A percentile compares a stretch with the other conserved stretches of the same genome.
These are phyloP conservation scores for Martes flavigula DNA, from an alignment of 2,797 vertebrate species.

Conservation along the genomic window DNA sequence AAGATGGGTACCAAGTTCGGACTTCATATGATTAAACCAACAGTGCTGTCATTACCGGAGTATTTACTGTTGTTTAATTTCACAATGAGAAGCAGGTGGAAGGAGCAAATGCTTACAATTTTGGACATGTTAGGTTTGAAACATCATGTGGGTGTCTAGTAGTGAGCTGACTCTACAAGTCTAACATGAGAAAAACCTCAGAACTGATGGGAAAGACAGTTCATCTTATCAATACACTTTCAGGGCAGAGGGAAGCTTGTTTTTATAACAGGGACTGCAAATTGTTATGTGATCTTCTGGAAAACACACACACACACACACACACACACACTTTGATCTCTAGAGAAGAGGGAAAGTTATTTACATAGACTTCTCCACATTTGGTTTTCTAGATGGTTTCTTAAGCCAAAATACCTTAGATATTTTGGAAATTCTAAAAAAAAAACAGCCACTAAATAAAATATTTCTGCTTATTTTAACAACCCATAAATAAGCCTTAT, in stretches of 20 bases:
- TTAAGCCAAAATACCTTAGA: neutral
- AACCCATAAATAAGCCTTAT: neutral
- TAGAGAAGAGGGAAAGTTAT: neutral
- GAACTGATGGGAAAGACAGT: neutral
- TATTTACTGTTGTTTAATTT: neutral
- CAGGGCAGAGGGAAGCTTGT: neutral
- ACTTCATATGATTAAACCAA: neutral
- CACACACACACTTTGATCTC: neutral
- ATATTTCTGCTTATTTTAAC: slow-evolving; percentile 26
- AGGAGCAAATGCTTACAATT: neutral
- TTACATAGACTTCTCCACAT: neutral
- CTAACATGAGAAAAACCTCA: neutral
- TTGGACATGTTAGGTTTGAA: neutral
- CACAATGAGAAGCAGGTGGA: neutral
- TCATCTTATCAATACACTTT: neutral
- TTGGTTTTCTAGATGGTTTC: neutral
- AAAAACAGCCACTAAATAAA: neutral
- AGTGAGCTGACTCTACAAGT: neutral
- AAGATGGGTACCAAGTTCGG: neutral
- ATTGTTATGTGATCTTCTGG: neutral
- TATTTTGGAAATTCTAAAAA: neutral
- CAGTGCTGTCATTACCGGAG: neutral
- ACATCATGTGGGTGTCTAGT: neutral
- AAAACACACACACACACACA: neutral
- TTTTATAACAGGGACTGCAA: neutral